A percentile compares a stretch with the other conserved stretches of the same genome.
These are phyloP conservation scores for Falco punctatus DNA, from an alignment of 2,113 vertebrate species.

Conservation along the genomic window DNA sequence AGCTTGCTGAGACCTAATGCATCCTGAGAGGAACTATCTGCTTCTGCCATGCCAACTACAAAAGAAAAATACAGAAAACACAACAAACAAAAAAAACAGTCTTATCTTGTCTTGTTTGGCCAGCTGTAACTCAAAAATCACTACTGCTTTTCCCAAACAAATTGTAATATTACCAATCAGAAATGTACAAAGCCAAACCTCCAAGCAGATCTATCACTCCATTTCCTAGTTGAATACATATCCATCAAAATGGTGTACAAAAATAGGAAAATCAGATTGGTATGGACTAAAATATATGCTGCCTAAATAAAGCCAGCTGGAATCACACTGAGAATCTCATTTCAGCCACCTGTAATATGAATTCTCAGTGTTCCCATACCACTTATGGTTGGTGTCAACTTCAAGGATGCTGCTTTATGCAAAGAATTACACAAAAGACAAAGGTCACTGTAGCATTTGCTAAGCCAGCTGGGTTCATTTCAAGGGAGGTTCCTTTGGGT, in stretches of 20 bases:
- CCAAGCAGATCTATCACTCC: background rate
- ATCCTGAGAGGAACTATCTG: slow-evolving; percentile 85
- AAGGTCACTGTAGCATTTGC: background rate
- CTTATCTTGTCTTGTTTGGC: background rate
- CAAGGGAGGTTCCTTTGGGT: background rate
- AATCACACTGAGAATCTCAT: background rate
- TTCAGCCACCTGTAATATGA: background rate
- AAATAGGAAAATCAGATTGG: background rate
- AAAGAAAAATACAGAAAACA: background rate
- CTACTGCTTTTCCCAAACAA: background rate
- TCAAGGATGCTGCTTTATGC: background rate
- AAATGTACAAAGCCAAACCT: background rate
- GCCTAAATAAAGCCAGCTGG: background rate
- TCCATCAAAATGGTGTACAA: background rate
- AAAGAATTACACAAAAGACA: background rate
- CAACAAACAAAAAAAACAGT: background rate
- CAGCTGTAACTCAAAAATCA: background rate
- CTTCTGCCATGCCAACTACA: slow-evolving; percentile 83
- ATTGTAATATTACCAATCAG: background rate
- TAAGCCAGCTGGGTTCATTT: background rate
- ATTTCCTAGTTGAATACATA: background rate
- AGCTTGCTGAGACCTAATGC: slow-evolving; percentile 86
- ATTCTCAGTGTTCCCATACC: background rate
- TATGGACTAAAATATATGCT: background rate
- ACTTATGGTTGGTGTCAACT: background rate